phyloP scores from a whole-genome alignment of 1,140 invertebrate species.

The Coenobita brevimanus region DNA sequence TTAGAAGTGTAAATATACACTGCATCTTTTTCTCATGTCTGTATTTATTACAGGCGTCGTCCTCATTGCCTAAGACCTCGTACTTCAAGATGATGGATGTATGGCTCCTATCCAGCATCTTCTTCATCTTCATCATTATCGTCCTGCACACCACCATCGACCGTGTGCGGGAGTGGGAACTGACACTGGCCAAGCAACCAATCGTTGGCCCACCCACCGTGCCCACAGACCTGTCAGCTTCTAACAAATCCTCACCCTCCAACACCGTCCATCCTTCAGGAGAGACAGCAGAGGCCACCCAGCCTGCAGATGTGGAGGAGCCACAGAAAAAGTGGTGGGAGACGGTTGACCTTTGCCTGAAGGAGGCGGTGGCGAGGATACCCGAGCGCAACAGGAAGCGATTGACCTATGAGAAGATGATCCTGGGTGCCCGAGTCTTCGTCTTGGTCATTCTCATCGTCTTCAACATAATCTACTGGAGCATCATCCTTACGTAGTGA shows the following conservation, averaged over 20 bases:
- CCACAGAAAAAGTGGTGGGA: conserved; percentile 5
- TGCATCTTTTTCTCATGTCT: too few species aligned
- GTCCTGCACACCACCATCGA: conserved; percentile 68
- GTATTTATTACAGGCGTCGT: conserved; percentile 61
- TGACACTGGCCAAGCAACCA: neutral
- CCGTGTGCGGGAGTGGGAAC: conserved; percentile 49
- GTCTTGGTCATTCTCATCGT: conserved; percentile 52
- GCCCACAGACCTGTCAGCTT: neutral
- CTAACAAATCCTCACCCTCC: conserved; percentile 33
- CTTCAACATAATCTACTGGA: conserved; percentile 66
- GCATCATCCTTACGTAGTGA: conserved; percentile 6
- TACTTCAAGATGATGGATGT: conserved; percentile 70
- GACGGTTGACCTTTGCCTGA: conserved; percentile 15
- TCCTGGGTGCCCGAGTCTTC: conserved; percentile 40
- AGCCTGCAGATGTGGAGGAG: conserved; percentile 43
- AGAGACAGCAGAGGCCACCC: neutral
- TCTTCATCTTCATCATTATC: conserved; percentile 70
- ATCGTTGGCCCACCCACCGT: neutral
- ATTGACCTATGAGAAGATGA: conserved; percentile 50
- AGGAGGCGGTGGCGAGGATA: conserved; percentile 10
- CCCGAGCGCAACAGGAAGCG: neutral
- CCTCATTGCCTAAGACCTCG: conserved; percentile 67
- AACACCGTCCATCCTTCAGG: conserved; percentile 33
- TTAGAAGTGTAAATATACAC: too few species aligned
- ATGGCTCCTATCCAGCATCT: conserved; percentile 68